These are phyloP conservation scores for Elysia crispata DNA, from an alignment of 2,888 invertebrate genomes.

Conservation along the genomic window DNA sequence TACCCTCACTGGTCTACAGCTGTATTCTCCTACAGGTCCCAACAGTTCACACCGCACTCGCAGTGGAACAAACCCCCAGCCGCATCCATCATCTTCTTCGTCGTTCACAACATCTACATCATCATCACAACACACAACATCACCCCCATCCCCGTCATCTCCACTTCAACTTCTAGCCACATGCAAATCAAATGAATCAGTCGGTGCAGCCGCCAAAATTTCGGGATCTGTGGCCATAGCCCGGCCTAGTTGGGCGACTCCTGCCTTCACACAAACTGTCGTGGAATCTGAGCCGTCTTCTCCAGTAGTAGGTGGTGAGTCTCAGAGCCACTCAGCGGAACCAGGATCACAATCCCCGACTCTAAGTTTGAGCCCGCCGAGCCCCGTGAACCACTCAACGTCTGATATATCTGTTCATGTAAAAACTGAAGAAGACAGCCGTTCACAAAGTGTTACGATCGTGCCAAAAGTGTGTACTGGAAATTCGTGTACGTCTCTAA, in stretches of 20 bases:
- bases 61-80: too few species aligned
- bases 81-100: background rate
- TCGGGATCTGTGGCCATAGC: background rate
- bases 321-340: background rate
- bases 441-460: constrained; percentile 56
- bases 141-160: background rate
- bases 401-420: constrained; percentile 24
- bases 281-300: background rate
- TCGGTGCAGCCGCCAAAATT: background rate
- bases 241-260: constrained; percentile 3
- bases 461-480: constrained; percentile 46
- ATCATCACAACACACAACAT: background rate
- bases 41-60: too few species aligned
- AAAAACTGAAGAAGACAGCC: constrained; percentile 14
- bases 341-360: background rate
- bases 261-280: background rate
- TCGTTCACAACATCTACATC: constrained; percentile 22
- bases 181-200: background rate
- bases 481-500: constrained; percentile 57
- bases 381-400: constrained; percentile 2
- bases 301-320: background rate
- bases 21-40: background rate
- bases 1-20: constrained; percentile 3
- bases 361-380: background rate
- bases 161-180: background rate